These are phyloP conservation scores for Malurus splendens DNA, from an alignment of 2,797 vertebrate genomes.

Conservation along the genomic window DNA sequence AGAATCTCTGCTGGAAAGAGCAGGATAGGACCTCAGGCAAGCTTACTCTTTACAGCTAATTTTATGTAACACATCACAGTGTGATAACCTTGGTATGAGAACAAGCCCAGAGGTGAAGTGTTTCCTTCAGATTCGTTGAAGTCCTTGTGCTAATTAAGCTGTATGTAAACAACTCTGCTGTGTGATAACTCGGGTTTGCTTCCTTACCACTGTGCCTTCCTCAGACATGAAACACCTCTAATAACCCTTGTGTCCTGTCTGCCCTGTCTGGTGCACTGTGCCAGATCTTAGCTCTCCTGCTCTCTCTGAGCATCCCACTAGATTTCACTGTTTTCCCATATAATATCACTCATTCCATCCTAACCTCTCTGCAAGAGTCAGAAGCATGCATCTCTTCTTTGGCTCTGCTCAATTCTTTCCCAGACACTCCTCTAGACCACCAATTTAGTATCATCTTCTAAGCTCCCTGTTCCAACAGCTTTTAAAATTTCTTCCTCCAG, in stretches of 20 bases:
- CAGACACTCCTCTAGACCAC: neutral
- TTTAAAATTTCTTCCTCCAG: neutral
- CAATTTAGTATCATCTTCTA: neutral
- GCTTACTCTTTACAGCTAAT: neutral
- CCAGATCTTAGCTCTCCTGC: neutral
- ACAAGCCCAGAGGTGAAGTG: conserved; percentile 6
- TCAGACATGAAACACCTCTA: neutral
- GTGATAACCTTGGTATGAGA: conserved; percentile 17
- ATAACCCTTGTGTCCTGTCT: neutral
- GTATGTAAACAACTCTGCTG: neutral
- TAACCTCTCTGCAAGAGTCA: neutral
- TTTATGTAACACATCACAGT: neutral
- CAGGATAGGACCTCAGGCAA: neutral
- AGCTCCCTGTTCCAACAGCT: neutral
- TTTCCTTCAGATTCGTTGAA: conserved; percentile 1
- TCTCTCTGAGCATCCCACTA: neutral
- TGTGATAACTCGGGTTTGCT: neutral
- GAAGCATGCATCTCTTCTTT: neutral
- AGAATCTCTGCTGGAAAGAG: neutral
- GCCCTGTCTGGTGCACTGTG: neutral
- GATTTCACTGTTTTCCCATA: neutral
- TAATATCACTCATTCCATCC: neutral
- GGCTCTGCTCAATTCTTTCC: neutral
- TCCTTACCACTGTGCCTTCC: neutral
- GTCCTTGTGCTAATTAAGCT: neutral